Evolutionary conservation across 2,888 invertebrate species (phyloP).

Genomic region (Drosophila limbata): DNA sequence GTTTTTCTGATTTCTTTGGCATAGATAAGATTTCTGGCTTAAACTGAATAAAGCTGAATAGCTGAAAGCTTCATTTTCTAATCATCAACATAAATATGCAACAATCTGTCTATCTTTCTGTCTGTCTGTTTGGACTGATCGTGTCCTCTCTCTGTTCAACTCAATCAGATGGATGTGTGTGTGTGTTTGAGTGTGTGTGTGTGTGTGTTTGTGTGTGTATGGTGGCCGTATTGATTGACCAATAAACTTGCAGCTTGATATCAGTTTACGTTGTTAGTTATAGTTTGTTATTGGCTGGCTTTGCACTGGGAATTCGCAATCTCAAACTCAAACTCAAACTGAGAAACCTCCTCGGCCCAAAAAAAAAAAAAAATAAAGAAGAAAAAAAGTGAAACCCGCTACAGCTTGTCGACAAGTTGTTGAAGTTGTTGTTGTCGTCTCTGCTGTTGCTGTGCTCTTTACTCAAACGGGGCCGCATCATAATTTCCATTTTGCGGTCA

Average conservation of each 20-base stretch:
- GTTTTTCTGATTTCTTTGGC: neutral
- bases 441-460: slow-evolving; percentile 69
- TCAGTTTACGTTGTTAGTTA: slow-evolving; percentile 79
- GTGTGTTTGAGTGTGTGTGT: slow-evolving; percentile 22
- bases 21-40: neutral
- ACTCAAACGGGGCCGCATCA: slow-evolving; percentile 80
- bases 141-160: slow-evolving; percentile 34
- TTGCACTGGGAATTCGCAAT: slow-evolving; percentile 49
- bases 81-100: slow-evolving; percentile 41
- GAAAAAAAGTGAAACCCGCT: slow-evolving; percentile 73
- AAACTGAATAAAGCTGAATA: slow-evolving; percentile 1
- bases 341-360: slow-evolving; percentile 34
- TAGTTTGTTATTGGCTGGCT: slow-evolving; percentile 75
- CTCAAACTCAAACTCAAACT: slow-evolving; percentile 21
- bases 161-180: neutral
- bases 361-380: slow-evolving; percentile 14
- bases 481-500: slow-evolving; percentile 82
- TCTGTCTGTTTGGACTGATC: slow-evolving; percentile 15
- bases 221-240: slow-evolving; percentile 77
- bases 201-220: slow-evolving; percentile 32
- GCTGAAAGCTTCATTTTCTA: slow-evolving; percentile 40
- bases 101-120: slow-evolving; percentile 18
- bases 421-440: slow-evolving; percentile 38
- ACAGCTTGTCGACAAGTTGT: slow-evolving; percentile 60
- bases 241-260: slow-evolving; percentile 84